These are phyloP conservation scores for Cabera pusaria DNA, from an alignment of 2,888 invertebrate species.

Conservation along the genomic window DNA sequence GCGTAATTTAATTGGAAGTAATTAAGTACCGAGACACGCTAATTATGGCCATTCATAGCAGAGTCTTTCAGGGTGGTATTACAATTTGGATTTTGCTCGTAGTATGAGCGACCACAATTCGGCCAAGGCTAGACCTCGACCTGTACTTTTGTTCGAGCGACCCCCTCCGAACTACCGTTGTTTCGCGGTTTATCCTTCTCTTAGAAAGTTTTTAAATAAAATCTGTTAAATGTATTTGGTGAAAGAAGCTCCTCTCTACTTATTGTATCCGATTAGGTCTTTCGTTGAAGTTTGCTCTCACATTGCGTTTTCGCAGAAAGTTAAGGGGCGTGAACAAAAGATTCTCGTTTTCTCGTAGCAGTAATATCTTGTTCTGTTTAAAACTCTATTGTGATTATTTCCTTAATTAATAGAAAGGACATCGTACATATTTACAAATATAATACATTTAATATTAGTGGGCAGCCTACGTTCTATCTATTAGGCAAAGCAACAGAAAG, in stretches of 20 bases:
- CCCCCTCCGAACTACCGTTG: constrained; percentile 56
- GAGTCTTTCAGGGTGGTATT: constrained; percentile 46
- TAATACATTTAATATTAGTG: no score
- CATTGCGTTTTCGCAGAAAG: constrained; percentile 11
- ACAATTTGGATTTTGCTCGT: constrained; percentile 48
- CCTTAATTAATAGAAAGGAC: no score
- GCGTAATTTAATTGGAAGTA: constrained; percentile 31
- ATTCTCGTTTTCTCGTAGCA: neutral
- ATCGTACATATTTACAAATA: no score
- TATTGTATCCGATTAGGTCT: constrained; percentile 10
- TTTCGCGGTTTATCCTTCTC: constrained; percentile 54
- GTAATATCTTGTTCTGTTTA: constrained; percentile 8
- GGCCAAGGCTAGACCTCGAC: constrained; percentile 76
- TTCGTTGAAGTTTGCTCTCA: constrained; percentile 7
- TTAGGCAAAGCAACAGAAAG: no score
- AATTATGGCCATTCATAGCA: constrained; percentile 40
- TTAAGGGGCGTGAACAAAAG: constrained; percentile 6
- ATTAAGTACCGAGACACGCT: constrained; percentile 31
- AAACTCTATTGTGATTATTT: no score
- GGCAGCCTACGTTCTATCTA: no score
- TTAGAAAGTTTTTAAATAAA: constrained; percentile 41
- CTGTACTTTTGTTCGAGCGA: constrained; percentile 60
- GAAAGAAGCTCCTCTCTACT: constrained; percentile 4
- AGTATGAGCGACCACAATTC: constrained; percentile 42
- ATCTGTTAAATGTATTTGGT: constrained; percentile 7